Evolutionary conservation across 2,888 invertebrate species (phyloP), one percentile per base, ranked within the genome.

Genomic region (Liopterus haemorrhoidalis): DNA sequence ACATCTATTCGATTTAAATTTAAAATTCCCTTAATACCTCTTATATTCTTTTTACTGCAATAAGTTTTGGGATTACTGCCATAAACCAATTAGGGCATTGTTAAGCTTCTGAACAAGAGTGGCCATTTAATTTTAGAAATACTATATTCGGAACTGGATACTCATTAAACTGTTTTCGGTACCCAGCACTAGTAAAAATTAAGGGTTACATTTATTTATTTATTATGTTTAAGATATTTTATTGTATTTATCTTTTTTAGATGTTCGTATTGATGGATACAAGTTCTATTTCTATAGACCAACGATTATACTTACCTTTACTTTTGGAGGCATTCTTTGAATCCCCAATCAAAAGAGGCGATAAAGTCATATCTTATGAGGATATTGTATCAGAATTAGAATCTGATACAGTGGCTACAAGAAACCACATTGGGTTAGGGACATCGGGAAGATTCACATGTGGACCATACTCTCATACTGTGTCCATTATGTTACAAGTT

Each of bases 381-480:
- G 78, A 83, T 2, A 79, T 93, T 14, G 83, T 92, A n/a, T 76
- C 83, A 0, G 75, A 84, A 57, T 74, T 89, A 20, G 85, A 87
- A 59, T 76, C 78, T 40, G 84, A 90, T 53, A 85, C 87, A 0
- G 76, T 88, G 15, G 68, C 72, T 19, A 75, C 76, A 49, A 64
- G 63, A n/a, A 71, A 77, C 9, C 67, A 74, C 25, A 67, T 89
- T 8, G 90, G 89, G 1, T 69, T 84, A 18, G 75, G 75, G n/a
- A 65, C 68, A 3, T 53, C 4, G 63, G 69, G 32, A 64, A 65
- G 78, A 51, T 90, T 89, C 66, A 70, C 75, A 15, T 82, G 85
- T 52, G 88, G 88, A 9, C 68, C 72, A n/a, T 88, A 78, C 58
- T 81, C 82, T 4, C 77, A 84, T 51, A 75, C 79, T 32, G 75